These are phyloP conservation scores for Muraenolepis orangiensis DNA, from an alignment of 2,797 vertebrate genomes.

Conservation along the genomic window DNA sequence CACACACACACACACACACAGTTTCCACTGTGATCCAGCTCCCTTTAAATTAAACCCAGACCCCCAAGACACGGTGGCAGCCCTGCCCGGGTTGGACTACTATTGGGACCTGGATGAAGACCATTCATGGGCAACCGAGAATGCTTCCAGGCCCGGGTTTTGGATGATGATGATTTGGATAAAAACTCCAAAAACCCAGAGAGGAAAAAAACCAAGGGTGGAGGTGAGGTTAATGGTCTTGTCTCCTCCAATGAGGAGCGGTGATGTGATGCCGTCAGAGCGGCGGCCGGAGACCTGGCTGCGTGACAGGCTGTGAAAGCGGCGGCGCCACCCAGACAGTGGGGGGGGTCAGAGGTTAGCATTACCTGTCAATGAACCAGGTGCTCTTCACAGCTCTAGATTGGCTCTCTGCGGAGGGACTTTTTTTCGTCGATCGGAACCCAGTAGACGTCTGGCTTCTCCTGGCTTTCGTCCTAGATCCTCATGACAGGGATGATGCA, in stretches of 20 bases:
- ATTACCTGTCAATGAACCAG: slow-evolving; percentile 12
- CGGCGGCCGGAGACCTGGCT: background rate
- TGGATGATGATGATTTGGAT: background rate
- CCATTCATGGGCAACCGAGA: background rate
- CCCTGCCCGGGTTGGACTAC: slow-evolving; percentile 8
- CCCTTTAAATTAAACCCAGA: slow-evolving; percentile 19
- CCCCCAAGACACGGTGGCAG: slow-evolving; percentile 3
- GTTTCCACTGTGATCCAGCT: slow-evolving; percentile 26
- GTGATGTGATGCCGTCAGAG: slow-evolving; percentile 5
- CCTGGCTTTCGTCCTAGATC: slow-evolving; percentile 7
- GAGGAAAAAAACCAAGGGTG: background rate
- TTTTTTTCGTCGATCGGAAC: slow-evolving; percentile 8
- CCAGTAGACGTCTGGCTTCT: slow-evolving; percentile 4
- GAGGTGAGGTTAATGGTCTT: background rate
- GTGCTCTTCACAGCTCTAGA: background rate
- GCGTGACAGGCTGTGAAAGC: background rate
- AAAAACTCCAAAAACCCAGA: background rate
- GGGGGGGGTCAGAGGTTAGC: background rate
- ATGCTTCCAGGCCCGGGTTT: background rate
- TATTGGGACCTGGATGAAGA: slow-evolving; percentile 15
- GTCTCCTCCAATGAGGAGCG: background rate
- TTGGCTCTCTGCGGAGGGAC: slow-evolving; percentile 4
- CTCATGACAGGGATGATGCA: background rate
- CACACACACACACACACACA: slow-evolving; percentile 18
- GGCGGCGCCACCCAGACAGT: background rate